Conservation (phyloP, 2,797 vertebrate species). For the Melanotaenia pygmaea region DNA sequence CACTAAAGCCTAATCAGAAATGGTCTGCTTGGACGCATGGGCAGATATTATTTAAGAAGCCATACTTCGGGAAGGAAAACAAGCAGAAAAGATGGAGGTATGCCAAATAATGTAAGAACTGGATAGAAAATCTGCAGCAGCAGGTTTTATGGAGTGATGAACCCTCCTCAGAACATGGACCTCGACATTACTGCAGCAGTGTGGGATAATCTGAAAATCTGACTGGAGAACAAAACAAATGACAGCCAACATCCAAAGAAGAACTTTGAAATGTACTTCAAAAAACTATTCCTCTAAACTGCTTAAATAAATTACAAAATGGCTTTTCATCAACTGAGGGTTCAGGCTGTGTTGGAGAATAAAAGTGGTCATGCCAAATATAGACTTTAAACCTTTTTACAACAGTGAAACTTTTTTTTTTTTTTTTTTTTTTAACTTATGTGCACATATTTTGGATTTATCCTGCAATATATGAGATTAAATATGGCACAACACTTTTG, state of each 20-base stretch:
- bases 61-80: too few species aligned
- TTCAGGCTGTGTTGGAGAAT: too few species aligned
- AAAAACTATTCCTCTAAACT: too few species aligned
- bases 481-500: too few species aligned
- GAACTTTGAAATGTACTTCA: background rate
- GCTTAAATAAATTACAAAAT: background rate
- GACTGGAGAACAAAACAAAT: background rate
- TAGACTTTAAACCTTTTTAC: background rate
- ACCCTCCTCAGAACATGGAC: too few species aligned
- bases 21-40: background rate
- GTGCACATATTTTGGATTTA: background rate
- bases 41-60: background rate
- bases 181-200: background rate
- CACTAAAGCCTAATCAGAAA: background rate
- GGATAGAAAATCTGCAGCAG: too few species aligned
- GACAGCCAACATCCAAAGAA: too few species aligned
- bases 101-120: too few species aligned
- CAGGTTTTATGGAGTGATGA: too few species aligned
- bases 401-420: background rate
- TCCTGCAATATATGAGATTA: too few species aligned
- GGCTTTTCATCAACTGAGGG: too few species aligned
- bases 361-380: background rate
- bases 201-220: background rate
- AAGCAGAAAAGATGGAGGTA: too few species aligned
- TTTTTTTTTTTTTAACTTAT: background rate